Percentiles rank a stretch among this genome's conserved stretches.
Evolutionary conservation across 2,797 vertebrate genomes (phyloP).

Genomic region (Percopsis omiscomaycus): DNA sequence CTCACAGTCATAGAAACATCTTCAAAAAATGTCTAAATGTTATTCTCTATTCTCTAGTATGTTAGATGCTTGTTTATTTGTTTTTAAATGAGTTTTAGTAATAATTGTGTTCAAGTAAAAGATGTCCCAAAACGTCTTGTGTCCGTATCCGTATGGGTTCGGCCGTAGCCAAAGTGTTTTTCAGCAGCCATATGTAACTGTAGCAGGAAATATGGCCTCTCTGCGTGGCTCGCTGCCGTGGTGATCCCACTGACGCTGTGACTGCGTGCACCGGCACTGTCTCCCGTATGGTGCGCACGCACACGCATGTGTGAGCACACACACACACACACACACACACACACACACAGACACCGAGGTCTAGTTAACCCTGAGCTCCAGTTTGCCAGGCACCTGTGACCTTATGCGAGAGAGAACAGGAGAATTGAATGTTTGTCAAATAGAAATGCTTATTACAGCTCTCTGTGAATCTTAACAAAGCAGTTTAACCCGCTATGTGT

Average conservation of each 20-base stretch:
- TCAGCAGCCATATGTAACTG: slow-evolving; percentile 21
- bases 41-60: no score
- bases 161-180: neutral
- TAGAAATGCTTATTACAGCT: slow-evolving; percentile 12
- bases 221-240: slow-evolving; percentile 34
- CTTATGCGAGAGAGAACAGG: neutral
- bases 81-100: no score
- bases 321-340: slow-evolving; percentile 13
- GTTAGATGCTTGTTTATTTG: no score
- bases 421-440: neutral
- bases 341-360: neutral
- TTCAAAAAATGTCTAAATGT: no score
- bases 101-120: no score
- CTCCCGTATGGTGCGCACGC: slow-evolving; percentile 4
- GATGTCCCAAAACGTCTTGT: no score
- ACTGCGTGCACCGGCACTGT: neutral
- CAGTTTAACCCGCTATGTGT: slow-evolving; percentile 5
- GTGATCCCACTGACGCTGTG: slow-evolving; percentile 7
- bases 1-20: no score
- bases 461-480: slow-evolving; percentile 23
- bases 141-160: neutral
- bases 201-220: slow-evolving; percentile 30
- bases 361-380: neutral
- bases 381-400: neutral
- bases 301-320: neutral